Base-by-base conservation (phyloP, 2,113 vertebrate genomes). In the Piliocolobus tephrosceles region DNA sequence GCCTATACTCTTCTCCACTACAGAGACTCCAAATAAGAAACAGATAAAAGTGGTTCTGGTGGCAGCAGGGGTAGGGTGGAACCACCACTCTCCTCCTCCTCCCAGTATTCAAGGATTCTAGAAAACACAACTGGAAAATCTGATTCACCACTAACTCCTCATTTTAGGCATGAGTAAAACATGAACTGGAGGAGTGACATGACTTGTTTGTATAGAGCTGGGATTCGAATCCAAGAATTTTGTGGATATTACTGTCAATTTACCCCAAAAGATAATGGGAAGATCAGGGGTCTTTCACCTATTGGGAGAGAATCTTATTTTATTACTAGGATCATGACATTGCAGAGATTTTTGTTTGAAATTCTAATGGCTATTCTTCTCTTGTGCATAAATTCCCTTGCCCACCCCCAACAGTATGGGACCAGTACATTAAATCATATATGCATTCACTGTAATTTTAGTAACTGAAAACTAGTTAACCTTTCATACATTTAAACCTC, bases 301-400 rank as follows among this genome's bases (percentile, higher is more conserved):
- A 55, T 61, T 72, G 57, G 38, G 72, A 40, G 22, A 86, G 40
- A 94, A 87, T 78, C 6, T 20, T 88, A 73, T 32, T 83, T 55
- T 89, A 45, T 32, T 80, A 89, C 73, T 61, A 92, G 32, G 47
- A 72, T 88, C 93, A 80, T 85, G 70, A 93, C 4, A 93, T 1
- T 61, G 91, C 11, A 90, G 45, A 68, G 91, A 66, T 45, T 81
- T 96, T 72, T 88, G n/a, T 91, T 88, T 81, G 8, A 95, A 89
- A 87, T 68, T 94, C 40, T 61, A 95, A 58, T 50, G 45, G 40
- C 10, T 73, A 68, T 88, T 94, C 23, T 76, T 68, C 78, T 50
- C 75, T 61, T 47, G 47, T 47, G 8, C 20, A n/a, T 85, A 35
- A 57, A 57, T 43, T 84, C 22, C 50, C 23, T 11, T 38, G 8